These are phyloP conservation scores for Pollicipes pollicipes DNA, from an alignment of 1,140 invertebrate species.

Conservation along the genomic window DNA sequence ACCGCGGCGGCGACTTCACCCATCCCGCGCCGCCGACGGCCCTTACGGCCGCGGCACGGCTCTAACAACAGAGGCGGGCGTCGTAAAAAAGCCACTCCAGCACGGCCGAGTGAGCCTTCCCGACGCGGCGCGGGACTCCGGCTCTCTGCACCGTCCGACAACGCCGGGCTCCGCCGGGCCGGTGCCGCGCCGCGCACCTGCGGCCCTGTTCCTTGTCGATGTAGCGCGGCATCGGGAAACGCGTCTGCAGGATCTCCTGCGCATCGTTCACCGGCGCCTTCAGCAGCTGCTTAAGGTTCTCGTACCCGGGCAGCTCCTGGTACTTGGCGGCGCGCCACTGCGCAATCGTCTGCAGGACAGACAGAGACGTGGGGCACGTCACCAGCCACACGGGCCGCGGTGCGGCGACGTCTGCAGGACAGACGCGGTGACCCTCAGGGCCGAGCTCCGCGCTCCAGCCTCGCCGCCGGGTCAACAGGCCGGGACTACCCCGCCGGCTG, in stretches of 20 bases:
- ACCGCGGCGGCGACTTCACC: too few relatives aligned
- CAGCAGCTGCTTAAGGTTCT: constrained; percentile 87
- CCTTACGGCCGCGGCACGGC: too few relatives aligned
- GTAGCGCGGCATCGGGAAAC: constrained; percentile 96
- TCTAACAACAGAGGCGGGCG: too few relatives aligned
- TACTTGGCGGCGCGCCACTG: constrained; percentile 88
- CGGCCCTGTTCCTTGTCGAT: constrained; percentile 95
- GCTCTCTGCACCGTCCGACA: constrained; percentile 99
- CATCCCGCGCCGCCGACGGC: too few relatives aligned
- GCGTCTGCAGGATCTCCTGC: constrained; percentile 78
- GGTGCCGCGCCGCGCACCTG: constrained; percentile 45
- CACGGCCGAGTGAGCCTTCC: constrained; percentile 64
- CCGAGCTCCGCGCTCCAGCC: too few relatives aligned
- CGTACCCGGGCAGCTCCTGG: constrained; percentile 91
- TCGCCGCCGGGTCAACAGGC: too few relatives aligned
- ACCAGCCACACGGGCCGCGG: too few relatives aligned
- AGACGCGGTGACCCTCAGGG: too few relatives aligned
- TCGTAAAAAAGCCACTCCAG: too few relatives aligned
- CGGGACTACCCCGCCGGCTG: too few relatives aligned
- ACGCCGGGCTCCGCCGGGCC: constrained; percentile 91
- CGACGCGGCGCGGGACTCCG: constrained; percentile 95
- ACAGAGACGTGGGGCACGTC: too few relatives aligned
- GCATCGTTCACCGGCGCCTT: constrained; percentile 95
- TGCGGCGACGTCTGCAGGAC: too few relatives aligned
- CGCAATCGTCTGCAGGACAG: constrained; percentile 60